These are phyloP conservation scores for Heliconius hewitsoni DNA, from an alignment of 1,140 invertebrate species.

Conservation along the genomic window DNA sequence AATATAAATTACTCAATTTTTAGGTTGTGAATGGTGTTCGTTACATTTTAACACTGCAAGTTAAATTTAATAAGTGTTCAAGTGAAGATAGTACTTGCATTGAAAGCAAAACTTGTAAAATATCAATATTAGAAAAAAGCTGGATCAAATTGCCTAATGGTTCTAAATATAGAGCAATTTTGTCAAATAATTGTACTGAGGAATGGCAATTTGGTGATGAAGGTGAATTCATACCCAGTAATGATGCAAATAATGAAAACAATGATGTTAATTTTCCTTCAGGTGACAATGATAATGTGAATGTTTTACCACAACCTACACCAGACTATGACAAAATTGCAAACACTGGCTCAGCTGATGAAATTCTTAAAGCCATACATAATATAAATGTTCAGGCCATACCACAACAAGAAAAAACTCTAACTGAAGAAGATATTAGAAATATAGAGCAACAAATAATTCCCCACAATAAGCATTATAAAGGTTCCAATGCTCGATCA, in stretches of 20 bases:
- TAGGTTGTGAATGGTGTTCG: conserved; percentile 79
- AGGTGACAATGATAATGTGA: conserved; percentile 29
- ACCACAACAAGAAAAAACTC: conserved; percentile 49
- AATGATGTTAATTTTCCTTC: conserved; percentile 41
- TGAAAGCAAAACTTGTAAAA: conserved; percentile 58
- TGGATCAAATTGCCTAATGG: conserved; percentile 74
- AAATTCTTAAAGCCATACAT: conserved; percentile 62
- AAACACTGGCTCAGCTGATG: conserved; percentile 51
- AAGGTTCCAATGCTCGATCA: conserved; percentile 15
- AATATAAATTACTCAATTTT: conserved; percentile 42
- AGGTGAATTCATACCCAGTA: conserved; percentile 58
- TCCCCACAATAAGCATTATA: conserved; percentile 45
- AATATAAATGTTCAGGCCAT: conserved; percentile 55
- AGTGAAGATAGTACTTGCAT: conserved; percentile 55
- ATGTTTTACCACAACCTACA: conserved; percentile 37
- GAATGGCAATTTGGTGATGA: conserved; percentile 72
- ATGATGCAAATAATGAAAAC: conserved; percentile 42
- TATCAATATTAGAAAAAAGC: conserved; percentile 75
- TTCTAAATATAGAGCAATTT: conserved; percentile 69
- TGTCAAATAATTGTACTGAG: conserved; percentile 79
- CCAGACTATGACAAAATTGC: conserved; percentile 47
- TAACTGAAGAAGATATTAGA: conserved; percentile 64
- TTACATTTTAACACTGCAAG: conserved; percentile 64
- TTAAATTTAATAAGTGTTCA: conserved; percentile 24
- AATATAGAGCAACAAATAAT: conserved; percentile 77